These are phyloP conservation scores for Cataglyphis cursor DNA, from an alignment of 2,888 invertebrate species.

Conservation along the genomic window DNA sequence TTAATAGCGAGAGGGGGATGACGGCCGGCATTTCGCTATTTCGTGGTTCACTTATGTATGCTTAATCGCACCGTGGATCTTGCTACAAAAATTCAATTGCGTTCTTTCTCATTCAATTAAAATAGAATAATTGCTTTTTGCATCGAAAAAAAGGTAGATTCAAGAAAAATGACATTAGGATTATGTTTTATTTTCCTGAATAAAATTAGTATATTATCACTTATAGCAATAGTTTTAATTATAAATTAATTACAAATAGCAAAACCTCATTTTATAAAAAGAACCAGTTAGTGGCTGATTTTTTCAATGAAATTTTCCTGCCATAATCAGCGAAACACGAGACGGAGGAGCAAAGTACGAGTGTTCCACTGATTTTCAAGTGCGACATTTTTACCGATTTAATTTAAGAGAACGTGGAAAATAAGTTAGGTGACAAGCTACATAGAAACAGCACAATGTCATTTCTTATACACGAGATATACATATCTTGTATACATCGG, in stretches of 20 bases:
- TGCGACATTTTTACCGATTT: neutral
- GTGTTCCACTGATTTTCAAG: neutral
- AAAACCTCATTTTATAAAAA: too few species aligned
- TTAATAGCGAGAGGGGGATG: constrained; percentile 21
- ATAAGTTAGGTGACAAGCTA: too few species aligned
- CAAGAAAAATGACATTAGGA: neutral
- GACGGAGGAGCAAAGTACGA: neutral
- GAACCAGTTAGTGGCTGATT: neutral
- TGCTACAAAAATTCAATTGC: constrained; percentile 29
- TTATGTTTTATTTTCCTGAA: neutral
- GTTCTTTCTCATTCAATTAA: constrained; percentile 27
- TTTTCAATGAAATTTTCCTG: neutral
- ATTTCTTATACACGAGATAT: neutral
- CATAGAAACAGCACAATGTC: too few species aligned
- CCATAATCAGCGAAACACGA: neutral
- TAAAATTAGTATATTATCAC: too few species aligned
- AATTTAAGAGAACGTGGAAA: neutral
- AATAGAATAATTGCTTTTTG: constrained; percentile 41
- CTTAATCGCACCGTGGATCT: constrained; percentile 42
- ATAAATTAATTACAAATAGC: neutral
- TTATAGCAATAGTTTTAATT: neutral
- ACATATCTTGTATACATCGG: neutral
- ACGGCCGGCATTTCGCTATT: neutral
- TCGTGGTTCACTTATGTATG: constrained; percentile 22
- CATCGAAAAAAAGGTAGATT: neutral